Base-by-base conservation (phyloP, 2,797 vertebrate species). In the Avahi laniger region DNA sequence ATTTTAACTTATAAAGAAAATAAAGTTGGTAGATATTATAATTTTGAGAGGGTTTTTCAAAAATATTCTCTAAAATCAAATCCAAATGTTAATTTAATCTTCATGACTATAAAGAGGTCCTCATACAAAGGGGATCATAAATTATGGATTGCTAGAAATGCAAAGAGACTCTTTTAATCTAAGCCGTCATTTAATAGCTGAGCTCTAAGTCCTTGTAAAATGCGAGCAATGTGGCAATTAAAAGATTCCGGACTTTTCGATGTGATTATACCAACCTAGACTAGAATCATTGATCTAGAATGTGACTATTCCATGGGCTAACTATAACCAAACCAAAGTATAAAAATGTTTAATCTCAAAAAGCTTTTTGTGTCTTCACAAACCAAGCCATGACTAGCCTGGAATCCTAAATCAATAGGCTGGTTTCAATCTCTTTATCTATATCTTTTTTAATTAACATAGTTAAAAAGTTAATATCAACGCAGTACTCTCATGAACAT, bases 1-100 rank as follows among this genome's bases (percentile, higher is more conserved):
- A 78, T 75, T 76, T 95, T 93, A 85, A 87, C 73, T 38, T 84
- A 6, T 86, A 85, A 79, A 30, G 24, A 92, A 91, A 89, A 80
- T 96, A 24, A 96, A 94, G 4, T 76, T 75, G 11, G n/a, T 65
- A 48, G 14, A 38, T 67, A 46, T 30, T 78, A 65, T 13, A 83
- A 2, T 76, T 85, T 91, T 81, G 0, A 89, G 43, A 63, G 22
- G 6, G 7, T 22, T 85, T 93, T 83, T 41, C 4, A 59, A 82
- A 89, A 81, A 67, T 8, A 52, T 72, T 88, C 7, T 88, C 48
- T 97, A 69, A 90, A 87, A 86, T 93, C 48, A 92, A 85, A 96
- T 57, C 30, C 59, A 81, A 89, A 89, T 76, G 9, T 76, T 88
- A 84, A 85, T 22, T 94, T 86, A 93, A 76, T 50, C 54, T 96